These are phyloP conservation scores for Sylvia atricapilla DNA, from an alignment of 2,113 vertebrate species.

Conservation along the genomic window DNA sequence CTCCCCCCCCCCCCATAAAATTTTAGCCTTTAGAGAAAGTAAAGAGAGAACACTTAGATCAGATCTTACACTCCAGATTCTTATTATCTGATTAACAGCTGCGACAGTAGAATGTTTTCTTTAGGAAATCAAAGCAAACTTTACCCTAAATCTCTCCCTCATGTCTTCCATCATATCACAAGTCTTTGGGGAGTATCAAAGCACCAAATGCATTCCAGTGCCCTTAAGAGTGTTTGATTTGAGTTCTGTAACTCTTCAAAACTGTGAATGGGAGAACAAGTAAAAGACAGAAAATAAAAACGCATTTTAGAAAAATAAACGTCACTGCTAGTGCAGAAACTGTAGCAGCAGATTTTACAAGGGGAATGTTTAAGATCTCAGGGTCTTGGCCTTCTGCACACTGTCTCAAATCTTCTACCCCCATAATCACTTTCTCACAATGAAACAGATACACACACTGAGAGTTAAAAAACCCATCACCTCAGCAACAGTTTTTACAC, in stretches of 20 bases:
- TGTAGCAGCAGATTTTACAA: background rate
- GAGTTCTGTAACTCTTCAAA: background rate
- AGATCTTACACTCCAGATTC: background rate
- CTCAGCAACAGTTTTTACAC: background rate
- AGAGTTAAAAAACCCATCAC: background rate
- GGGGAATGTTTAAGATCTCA: background rate
- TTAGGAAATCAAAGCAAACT: slow-evolving; percentile 28
- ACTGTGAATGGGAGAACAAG: background rate
- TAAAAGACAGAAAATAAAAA: background rate
- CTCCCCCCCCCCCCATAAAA: rapidly evolving
- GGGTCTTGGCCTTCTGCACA: background rate
- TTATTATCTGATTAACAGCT: slow-evolving; percentile 22
- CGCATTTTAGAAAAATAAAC: background rate
- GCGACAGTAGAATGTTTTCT: background rate
- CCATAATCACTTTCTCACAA: background rate
- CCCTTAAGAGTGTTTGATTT: background rate
- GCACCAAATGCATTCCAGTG: background rate
- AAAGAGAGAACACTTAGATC: background rate
- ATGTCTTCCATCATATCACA: background rate
- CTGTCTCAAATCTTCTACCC: background rate
- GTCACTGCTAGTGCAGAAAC: background rate
- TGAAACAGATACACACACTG: background rate
- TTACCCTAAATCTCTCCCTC: background rate
- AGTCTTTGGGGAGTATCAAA: slow-evolving; percentile 1
- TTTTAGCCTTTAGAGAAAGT: background rate